phyloP scores from a whole-genome alignment of 2,888 invertebrate species.

The Arrhopalites spinosus region DNA sequence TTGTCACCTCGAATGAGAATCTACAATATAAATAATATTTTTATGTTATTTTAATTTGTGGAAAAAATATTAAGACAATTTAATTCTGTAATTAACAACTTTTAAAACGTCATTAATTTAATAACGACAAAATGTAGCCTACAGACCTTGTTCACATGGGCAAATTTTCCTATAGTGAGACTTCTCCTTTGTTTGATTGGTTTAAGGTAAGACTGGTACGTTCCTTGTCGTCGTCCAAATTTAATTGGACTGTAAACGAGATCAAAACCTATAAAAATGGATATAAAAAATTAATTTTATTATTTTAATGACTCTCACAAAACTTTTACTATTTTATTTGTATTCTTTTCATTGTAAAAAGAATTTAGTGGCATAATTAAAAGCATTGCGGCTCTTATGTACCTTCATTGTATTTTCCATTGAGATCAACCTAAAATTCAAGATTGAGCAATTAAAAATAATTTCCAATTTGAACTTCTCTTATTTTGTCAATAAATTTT shows the following conservation, averaged over 20 bases:
- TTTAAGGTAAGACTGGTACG: conserved; percentile 43
- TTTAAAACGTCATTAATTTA: no score
- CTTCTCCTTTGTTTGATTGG: conserved; percentile 39
- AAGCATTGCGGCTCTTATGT: no score
- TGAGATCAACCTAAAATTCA: conserved; percentile 59
- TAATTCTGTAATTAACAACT: no score
- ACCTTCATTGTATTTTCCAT: conserved; percentile 59
- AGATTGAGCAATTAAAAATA: background rate
- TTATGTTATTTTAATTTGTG: background rate
- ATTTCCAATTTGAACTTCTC: background rate
- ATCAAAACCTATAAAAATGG: conserved; percentile 47
- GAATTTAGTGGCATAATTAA: no score
- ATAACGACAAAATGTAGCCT: background rate
- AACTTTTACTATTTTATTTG: no score
- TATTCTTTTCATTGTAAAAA: no score
- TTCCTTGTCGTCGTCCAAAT: conserved; percentile 43
- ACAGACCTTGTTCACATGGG: conserved; percentile 47
- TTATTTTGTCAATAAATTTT: no score
- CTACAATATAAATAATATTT: conserved; percentile 6
- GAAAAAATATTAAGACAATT: background rate
- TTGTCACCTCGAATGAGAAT: conserved; percentile 37
- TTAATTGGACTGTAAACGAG: conserved; percentile 42
- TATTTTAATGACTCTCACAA: no score
- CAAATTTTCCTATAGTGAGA: conserved; percentile 48
- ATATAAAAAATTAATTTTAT: background rate